phyloP scores from a whole-genome alignment of 2,113 vertebrate species.

The Gopherus evgoodei region DNA sequence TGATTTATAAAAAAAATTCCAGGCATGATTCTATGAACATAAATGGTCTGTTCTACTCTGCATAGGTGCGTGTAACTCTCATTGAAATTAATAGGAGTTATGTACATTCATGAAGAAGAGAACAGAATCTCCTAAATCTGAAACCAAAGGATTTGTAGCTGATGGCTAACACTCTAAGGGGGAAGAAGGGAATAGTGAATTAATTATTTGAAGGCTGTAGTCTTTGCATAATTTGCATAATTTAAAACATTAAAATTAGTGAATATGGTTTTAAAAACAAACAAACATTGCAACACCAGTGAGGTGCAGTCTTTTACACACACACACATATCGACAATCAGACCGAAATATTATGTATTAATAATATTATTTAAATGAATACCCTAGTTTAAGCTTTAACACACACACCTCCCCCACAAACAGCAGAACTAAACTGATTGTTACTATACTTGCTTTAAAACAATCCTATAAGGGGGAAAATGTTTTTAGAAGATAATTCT shows the following conservation, averaged over 20 bases:
- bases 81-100: neutral
- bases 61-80: neutral
- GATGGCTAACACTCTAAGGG: neutral
- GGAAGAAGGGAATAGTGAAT: neutral
- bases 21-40: conserved; percentile 43
- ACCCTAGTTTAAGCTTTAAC: neutral
- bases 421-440: conserved; percentile 16
- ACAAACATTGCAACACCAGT: conserved; percentile 63
- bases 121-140: conserved; percentile 7
- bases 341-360: conserved; percentile 29
- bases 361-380: conserved; percentile 20
- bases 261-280: conserved; percentile 5
- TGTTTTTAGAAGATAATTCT: conserved; percentile 64
- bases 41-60: neutral
- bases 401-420: neutral
- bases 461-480: conserved; percentile 60
- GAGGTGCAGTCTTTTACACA: conserved; percentile 70
- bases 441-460: neutral
- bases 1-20: conserved; percentile 40
- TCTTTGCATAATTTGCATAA: neutral
- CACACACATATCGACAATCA: conserved; percentile 18
- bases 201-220: conserved; percentile 2
- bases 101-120: neutral
- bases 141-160: neutral
- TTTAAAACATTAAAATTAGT: neutral